phyloP scores from a whole-genome alignment of 1,140 invertebrate genomes.

The Bombus waltoni region DNA sequence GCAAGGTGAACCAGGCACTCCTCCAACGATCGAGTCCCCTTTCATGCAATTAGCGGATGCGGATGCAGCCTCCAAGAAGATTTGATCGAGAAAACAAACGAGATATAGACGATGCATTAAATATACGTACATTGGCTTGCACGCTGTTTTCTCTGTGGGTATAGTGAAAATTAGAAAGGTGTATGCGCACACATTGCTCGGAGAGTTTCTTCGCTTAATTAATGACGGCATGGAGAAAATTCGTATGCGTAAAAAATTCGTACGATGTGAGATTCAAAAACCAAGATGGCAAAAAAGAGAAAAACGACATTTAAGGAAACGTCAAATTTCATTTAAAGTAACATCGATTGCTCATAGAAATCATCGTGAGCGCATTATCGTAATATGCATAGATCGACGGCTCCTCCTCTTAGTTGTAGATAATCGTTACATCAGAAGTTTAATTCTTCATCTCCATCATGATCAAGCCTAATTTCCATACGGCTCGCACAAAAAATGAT shows the following conservation, averaged over 20 bases:
- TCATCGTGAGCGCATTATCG: background rate
- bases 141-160: background rate
- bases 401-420: slow-evolving; percentile 5
- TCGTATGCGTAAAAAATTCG: too few relatives aligned
- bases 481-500: background rate
- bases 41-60: slow-evolving; percentile 15
- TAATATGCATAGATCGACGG: background rate
- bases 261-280: too few relatives aligned
- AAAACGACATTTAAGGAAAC: background rate
- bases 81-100: background rate
- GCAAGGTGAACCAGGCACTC: slow-evolving; percentile 36
- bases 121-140: background rate
- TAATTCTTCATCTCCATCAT: slow-evolving; percentile 1
- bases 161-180: background rate
- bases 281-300: too few relatives aligned
- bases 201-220: too few relatives aligned
- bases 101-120: background rate
- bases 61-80: background rate
- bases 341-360: background rate
- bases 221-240: too few relatives aligned
- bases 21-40: background rate
- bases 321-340: background rate
- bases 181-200: too few relatives aligned
- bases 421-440: background rate
- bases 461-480: slow-evolving; percentile 7